A percentile compares a stretch with the other conserved stretches of the same genome.
Evolutionary conservation across 2,113 vertebrate genomes (phyloP).

Genomic region (Bothrops jararaca): DNA sequence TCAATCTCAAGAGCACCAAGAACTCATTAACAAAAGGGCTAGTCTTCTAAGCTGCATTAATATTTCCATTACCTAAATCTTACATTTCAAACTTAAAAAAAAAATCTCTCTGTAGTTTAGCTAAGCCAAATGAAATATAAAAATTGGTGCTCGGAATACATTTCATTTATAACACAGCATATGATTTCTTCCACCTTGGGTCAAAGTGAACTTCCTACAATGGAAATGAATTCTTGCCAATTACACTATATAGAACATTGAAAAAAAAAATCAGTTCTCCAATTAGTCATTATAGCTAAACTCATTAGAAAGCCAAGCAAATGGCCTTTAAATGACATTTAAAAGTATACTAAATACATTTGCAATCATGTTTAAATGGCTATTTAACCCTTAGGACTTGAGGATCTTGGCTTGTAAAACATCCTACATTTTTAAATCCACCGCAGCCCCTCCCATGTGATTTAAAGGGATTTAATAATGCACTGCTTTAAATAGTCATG

Average conservation of each 20-base stretch:
- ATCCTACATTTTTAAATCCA: background rate
- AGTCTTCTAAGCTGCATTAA: constrained; percentile 15
- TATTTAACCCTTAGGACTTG: background rate
- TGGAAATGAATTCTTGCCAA: background rate
- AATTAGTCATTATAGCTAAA: background rate
- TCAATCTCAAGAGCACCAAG: background rate
- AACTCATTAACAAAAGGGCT: constrained; percentile 7
- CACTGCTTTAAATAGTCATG: background rate
- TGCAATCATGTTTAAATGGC: background rate
- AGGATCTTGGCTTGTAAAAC: background rate
- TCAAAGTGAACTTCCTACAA: background rate
- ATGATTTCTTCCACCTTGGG: background rate
- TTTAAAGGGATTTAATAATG: background rate
- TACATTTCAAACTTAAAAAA: background rate
- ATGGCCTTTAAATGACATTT: background rate
- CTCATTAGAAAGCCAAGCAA: background rate
- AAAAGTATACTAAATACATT: background rate
- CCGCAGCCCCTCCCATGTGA: background rate
- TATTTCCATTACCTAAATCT: constrained; percentile 28
- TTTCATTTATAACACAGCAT: background rate
- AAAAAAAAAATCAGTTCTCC: background rate
- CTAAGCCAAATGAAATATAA: constrained; percentile 6
- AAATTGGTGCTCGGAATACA: background rate
- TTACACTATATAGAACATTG: background rate
- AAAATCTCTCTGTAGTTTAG: constrained; percentile 27